These are phyloP conservation scores for Bungarus multicinctus DNA, from an alignment of 2,113 vertebrate species.

Conservation along the genomic window DNA sequence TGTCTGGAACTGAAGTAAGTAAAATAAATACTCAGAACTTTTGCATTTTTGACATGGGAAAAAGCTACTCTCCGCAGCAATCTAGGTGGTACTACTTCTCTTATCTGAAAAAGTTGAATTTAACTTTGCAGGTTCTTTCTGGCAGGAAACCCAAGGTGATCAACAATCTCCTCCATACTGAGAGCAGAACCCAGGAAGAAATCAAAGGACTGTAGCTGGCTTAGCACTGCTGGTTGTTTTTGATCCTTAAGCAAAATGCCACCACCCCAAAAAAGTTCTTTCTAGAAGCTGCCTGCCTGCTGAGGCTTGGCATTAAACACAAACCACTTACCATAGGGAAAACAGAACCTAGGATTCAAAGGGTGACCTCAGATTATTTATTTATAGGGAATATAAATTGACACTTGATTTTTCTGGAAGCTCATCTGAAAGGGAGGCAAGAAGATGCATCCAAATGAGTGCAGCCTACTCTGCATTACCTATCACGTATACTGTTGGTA, in stretches of 20 bases:
- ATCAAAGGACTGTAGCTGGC: background rate
- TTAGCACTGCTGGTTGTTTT: background rate
- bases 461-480: background rate
- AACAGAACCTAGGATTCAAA: background rate
- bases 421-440: background rate
- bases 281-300: background rate
- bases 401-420: constrained; percentile 30
- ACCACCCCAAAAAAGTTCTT: background rate
- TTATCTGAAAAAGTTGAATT: background rate
- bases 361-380: background rate
- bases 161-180: too few relatives aligned
- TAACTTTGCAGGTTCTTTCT: background rate
- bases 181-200: background rate
- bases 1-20: background rate
- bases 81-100: background rate
- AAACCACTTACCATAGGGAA: background rate
- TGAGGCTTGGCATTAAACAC: background rate
- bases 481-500: background rate
- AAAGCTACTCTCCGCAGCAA: background rate
- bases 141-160: background rate
- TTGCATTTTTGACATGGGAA: background rate
- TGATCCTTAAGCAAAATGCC: background rate
- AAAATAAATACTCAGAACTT: background rate
- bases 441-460: background rate
- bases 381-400: constrained; percentile 8